A percentile compares a stretch with the other conserved stretches of the same genome.
These are phyloP conservation scores for Ophthalmolycus amberensis DNA, from an alignment of 2,113 vertebrate species.

Conservation along the genomic window DNA sequence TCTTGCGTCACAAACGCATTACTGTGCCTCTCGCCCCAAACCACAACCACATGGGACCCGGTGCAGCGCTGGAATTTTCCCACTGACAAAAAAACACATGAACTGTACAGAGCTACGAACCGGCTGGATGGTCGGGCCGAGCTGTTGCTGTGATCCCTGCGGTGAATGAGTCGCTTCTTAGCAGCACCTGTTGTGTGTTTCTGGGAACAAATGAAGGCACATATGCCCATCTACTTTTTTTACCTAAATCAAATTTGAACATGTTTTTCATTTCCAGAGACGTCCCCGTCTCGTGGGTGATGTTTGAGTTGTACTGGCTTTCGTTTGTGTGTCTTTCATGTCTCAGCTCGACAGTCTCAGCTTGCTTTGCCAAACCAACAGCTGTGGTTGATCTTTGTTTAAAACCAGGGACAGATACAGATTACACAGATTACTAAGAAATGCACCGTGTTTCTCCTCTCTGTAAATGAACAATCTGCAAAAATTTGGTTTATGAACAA, in stretches of 20 bases:
- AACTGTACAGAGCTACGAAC: slow-evolving; percentile 32
- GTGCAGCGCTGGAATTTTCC: slow-evolving; percentile 70
- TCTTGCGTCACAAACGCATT: slow-evolving; percentile 79
- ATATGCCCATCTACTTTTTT: not conserved
- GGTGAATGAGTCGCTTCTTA: slow-evolving; percentile 63
- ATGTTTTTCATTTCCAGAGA: not conserved
- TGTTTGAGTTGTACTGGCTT: not conserved
- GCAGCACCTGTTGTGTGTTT: slow-evolving; percentile 60
- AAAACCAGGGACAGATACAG: not conserved
- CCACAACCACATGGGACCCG: slow-evolving; percentile 82
- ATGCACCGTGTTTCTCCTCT: not conserved
- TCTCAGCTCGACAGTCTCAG: not conserved
- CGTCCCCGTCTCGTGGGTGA: not conserved
- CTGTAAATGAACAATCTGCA: not conserved
- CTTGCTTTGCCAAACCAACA: not conserved
- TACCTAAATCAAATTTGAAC: not conserved
- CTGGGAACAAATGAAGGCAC: slow-evolving; percentile 22
- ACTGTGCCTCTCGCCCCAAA: slow-evolving; percentile 78
- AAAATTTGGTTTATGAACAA: not conserved
- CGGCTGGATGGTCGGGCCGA: slow-evolving; percentile 8
- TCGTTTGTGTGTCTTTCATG: not conserved
- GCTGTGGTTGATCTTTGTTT: not conserved
- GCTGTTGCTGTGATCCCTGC: slow-evolving; percentile 23
- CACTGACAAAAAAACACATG: slow-evolving; percentile 68
- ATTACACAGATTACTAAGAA: not conserved